phyloP scores from a whole-genome alignment of 2,797 vertebrate species.

The Aselliscus stoliczkanus region DNA sequence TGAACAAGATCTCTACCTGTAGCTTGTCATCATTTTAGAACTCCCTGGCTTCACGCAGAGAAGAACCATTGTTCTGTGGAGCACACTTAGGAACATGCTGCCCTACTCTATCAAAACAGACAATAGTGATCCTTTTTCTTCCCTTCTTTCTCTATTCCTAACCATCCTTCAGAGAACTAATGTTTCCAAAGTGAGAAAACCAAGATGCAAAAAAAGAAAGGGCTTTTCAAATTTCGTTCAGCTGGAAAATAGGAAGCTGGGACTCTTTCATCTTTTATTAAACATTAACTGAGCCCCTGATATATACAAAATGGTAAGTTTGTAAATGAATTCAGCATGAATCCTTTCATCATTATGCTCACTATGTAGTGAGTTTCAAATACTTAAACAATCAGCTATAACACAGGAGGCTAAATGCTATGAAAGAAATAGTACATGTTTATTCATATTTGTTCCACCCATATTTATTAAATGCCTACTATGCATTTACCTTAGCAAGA shows the following conservation, averaged over 20 bases:
- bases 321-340: not conserved
- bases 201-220: not conserved
- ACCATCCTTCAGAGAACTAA: not conserved
- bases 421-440: not conserved
- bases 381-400: not conserved
- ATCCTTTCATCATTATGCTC: not conserved
- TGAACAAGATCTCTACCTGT: not conserved
- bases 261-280: not conserved
- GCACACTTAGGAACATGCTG: not conserved
- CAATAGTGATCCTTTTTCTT: not conserved
- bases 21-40: not conserved
- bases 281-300: not conserved
- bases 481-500: too few species aligned
- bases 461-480: too few species aligned
- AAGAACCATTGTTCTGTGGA: not conserved
- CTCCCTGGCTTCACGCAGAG: not conserved
- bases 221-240: not conserved
- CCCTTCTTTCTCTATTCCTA: not conserved
- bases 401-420: not conserved
- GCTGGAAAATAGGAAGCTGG: not conserved
- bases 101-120: not conserved
- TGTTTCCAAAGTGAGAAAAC: not conserved
- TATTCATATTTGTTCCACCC: too few species aligned
- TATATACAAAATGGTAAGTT: not conserved
- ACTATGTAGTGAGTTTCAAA: not conserved